Conservation (phyloP, 2,797 vertebrate species). For the Oceanodroma leucorhoa region DNA sequence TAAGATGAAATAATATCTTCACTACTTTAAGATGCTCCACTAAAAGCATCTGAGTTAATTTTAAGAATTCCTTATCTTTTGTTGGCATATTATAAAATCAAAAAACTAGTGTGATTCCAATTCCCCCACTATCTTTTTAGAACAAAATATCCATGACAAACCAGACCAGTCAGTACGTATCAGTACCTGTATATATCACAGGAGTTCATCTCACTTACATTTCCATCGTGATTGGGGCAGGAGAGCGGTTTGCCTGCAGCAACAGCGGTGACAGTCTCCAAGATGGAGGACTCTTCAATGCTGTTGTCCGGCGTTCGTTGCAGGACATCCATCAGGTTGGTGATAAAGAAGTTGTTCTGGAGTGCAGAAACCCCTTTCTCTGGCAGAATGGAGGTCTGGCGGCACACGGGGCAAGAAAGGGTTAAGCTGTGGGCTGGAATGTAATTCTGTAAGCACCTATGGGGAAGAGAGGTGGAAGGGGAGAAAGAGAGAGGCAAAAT, state of each 20-base stretch:
- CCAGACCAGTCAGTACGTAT: neutral
- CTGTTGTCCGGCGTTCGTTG: conserved; percentile 88
- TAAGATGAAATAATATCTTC: neutral
- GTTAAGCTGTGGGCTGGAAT: conserved; percentile 96
- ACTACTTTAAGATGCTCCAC: neutral
- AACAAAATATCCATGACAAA: neutral
- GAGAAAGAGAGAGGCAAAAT: neutral
- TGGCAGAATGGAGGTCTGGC: conserved; percentile 97
- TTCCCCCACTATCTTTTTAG: neutral
- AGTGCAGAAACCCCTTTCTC: conserved; percentile 97
- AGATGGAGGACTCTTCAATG: conserved; percentile 83
- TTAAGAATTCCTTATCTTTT: neutral
- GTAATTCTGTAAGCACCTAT: conserved; percentile 97
- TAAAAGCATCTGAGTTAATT: neutral
- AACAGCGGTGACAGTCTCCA: conserved; percentile 86
- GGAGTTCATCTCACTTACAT: conserved; percentile 78
- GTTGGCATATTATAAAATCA: neutral
- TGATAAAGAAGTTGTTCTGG: conserved; percentile 99
- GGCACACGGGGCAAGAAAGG: conserved; percentile 95
- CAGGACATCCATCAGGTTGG: conserved; percentile 98
- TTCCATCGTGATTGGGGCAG: conserved; percentile 95
- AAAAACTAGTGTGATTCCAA: neutral
- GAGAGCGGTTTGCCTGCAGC: conserved; percentile 89
- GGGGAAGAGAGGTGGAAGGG: neutral
- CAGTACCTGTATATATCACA: neutral